phyloP scores from a whole-genome alignment of 2,797 vertebrate species.

The Aplochiton taeniatus region DNA sequence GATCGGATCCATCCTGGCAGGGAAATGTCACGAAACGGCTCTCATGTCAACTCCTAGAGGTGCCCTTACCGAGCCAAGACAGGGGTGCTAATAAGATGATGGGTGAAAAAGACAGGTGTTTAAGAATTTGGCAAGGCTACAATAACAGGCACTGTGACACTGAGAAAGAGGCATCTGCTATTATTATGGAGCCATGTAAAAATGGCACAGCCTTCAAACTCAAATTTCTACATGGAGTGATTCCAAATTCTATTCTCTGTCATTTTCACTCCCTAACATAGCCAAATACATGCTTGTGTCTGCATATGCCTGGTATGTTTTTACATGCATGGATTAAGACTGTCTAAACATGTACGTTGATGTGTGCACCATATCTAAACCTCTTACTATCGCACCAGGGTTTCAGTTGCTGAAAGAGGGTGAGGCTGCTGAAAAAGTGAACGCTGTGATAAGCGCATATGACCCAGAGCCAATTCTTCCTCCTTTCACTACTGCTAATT shows the following conservation, averaged over 20 bases:
- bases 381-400: constrained; percentile 10
- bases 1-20: constrained; percentile 20
- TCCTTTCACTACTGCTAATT: constrained; percentile 45
- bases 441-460: constrained; percentile 26
- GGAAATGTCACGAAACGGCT: constrained; percentile 30
- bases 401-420: constrained; percentile 15
- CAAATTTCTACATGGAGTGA: no score
- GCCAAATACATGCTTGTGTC: background rate
- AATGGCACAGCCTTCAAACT: no score
- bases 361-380: constrained; percentile 9
- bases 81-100: constrained; percentile 9
- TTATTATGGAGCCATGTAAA: no score
- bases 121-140: background rate
- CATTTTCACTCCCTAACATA: background rate
- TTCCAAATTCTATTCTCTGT: background rate
- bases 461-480: constrained; percentile 32
- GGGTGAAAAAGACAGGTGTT: constrained; percentile 25
- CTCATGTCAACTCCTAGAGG: constrained; percentile 15
- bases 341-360: background rate
- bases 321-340: background rate
- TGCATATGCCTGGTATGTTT: background rate
- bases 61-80: constrained; percentile 3
- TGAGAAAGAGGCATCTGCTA: no score
- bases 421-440: constrained; percentile 17
- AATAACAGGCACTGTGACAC: background rate